Evolutionary conservation across 2,113 vertebrate species (phyloP).

Genomic region (Corynorhinus townsendii): DNA sequence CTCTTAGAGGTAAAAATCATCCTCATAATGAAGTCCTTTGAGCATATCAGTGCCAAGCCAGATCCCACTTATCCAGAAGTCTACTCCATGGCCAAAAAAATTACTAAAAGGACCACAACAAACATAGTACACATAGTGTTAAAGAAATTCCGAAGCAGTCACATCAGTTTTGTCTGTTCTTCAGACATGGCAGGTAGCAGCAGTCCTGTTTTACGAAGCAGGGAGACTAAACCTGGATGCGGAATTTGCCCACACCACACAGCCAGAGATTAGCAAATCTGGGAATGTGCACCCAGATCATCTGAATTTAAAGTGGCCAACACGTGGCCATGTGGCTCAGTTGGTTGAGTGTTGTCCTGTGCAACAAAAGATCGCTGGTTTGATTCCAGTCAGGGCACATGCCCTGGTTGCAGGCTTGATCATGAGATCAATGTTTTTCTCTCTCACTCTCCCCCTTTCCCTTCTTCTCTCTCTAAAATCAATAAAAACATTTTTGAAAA

Average conservation of each 20-base stretch:
- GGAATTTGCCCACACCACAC: background rate
- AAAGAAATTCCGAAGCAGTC: background rate
- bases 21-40: slow-evolving; percentile 8
- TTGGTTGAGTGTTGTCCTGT: background rate
- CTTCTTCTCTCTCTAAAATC: background rate
- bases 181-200: background rate
- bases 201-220: background rate
- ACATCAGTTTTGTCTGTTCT: background rate
- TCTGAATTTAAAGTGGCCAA: background rate
- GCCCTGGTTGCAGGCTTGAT: background rate
- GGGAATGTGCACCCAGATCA: background rate
- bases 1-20: background rate
- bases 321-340: background rate
- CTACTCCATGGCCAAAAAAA: background rate
- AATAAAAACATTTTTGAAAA: background rate
- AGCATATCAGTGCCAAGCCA: background rate
- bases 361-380: background rate
- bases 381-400: background rate
- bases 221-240: background rate
- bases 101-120: background rate
- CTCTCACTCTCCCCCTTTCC: background rate
- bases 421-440: background rate
- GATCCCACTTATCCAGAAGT: background rate
- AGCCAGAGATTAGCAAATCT: background rate
- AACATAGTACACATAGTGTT: background rate